Percentiles rank a stretch among this genome's conserved stretches.
phyloP scores from a whole-genome alignment of 2,113 vertebrate genomes.

The Mobula hypostoma region DNA sequence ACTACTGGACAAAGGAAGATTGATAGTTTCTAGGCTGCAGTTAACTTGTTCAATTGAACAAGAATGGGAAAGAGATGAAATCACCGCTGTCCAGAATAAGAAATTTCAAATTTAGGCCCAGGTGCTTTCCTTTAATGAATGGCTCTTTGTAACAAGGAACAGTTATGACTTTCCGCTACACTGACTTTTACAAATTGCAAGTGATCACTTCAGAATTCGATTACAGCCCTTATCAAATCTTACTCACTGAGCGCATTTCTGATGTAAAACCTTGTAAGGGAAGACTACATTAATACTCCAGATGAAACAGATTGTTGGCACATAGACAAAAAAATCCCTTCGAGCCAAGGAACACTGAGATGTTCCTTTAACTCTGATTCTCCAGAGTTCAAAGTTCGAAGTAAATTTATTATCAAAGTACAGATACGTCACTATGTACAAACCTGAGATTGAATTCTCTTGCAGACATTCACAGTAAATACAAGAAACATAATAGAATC shows the following conservation, averaged over 20 bases:
- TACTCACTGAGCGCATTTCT: neutral
- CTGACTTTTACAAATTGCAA: neutral
- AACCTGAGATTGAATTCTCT: too few species aligned
- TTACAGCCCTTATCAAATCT: neutral
- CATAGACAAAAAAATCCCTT: neutral
- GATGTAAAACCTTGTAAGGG: neutral
- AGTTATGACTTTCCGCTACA: neutral
- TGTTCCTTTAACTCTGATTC: neutral
- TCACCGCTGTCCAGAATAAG: neutral
- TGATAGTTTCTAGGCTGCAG: neutral
- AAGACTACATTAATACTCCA: neutral
- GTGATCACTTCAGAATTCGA: neutral
- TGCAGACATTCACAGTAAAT: too few species aligned
- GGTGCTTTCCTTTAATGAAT: neutral
- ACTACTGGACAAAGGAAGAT: neutral
- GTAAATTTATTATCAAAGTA: too few species aligned
- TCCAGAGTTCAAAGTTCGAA: neutral
- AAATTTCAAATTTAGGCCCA: neutral
- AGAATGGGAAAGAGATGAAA: slow-evolving; percentile 9
- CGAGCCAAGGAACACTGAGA: neutral
- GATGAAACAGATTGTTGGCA: neutral
- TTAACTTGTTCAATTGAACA: slow-evolving; percentile 8
- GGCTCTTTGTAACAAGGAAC: neutral
- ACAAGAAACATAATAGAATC: too few species aligned
- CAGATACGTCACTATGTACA: too few species aligned